phyloP scores from a whole-genome alignment of 2,797 vertebrate genomes.

The Hippopotamyrus pictus region DNA sequence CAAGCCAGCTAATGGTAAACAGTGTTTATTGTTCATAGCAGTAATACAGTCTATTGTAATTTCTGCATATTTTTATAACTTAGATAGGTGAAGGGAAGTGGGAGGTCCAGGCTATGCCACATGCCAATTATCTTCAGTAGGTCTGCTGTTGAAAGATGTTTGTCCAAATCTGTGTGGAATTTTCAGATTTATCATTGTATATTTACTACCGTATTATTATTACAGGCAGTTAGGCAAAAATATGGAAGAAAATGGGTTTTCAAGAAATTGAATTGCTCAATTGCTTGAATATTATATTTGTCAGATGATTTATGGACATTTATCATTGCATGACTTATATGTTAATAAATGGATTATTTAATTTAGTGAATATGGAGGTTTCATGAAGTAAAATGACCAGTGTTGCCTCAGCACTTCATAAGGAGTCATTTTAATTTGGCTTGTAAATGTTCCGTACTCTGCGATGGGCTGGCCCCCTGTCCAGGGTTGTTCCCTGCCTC shows the following conservation, averaged over 20 bases:
- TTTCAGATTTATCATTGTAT: not conserved
- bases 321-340: not conserved
- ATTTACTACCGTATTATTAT: not conserved
- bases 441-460: not conserved
- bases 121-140: not conserved
- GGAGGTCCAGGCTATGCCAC: too few species aligned
- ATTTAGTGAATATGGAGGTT: not conserved
- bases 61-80: not conserved
- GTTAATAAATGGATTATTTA: not conserved
- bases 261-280: not conserved
- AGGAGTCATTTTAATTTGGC: not conserved
- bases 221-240: not conserved
- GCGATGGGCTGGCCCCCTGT: too few species aligned
- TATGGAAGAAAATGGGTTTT: not conserved
- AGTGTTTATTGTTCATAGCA: not conserved
- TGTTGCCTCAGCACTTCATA: not conserved
- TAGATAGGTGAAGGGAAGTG: not conserved
- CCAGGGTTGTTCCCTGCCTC: too few species aligned
- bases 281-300: not conserved
- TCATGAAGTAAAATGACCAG: not conserved
- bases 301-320: not conserved
- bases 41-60: not conserved
- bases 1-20: not conserved
- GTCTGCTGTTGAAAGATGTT: not conserved
- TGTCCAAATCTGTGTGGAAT: not conserved